Percentiles rank a stretch among this genome's conserved stretches.
Evolutionary conservation across 1,140 invertebrate species (phyloP).

Genomic region (Drosophila ficusphila): DNA sequence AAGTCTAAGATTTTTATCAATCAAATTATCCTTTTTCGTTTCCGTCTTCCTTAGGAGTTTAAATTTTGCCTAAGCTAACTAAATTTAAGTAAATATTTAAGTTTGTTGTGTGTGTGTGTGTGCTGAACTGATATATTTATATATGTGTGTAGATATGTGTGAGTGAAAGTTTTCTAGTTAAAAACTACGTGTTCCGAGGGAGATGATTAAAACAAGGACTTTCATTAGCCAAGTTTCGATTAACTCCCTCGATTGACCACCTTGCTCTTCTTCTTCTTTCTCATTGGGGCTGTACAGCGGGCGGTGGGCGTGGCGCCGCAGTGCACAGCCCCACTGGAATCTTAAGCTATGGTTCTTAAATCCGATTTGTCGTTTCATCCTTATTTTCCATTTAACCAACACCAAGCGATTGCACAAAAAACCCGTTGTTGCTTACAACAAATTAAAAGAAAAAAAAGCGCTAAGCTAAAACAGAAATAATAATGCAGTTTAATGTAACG

Average conservation of each 20-base stretch:
- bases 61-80: slow-evolving; percentile 36
- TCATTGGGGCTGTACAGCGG: slow-evolving; percentile 31
- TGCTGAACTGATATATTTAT: slow-evolving; percentile 28
- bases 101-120: slow-evolving; percentile 15
- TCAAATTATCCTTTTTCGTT: neutral
- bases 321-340: slow-evolving; percentile 21
- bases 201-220: neutral
- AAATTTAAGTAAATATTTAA: slow-evolving; percentile 24
- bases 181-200: slow-evolving; percentile 6
- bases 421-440: slow-evolving; percentile 82
- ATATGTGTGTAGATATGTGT: slow-evolving; percentile 37
- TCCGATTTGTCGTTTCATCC: slow-evolving; percentile 17
- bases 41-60: neutral
- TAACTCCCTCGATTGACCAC: neutral
- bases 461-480: slow-evolving; percentile 33
- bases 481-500: slow-evolving; percentile 18
- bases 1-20: slow-evolving; percentile 28
- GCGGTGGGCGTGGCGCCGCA: slow-evolving; percentile 33
- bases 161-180: slow-evolving; percentile 47
- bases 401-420: slow-evolving; percentile 84
- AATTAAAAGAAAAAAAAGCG: slow-evolving; percentile 60
- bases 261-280: neutral
- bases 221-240: neutral
- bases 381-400: slow-evolving; percentile 69
- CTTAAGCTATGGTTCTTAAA: neutral